These are phyloP conservation scores for Pammene fasciana DNA, from an alignment of 2,888 invertebrate species.

Conservation along the genomic window DNA sequence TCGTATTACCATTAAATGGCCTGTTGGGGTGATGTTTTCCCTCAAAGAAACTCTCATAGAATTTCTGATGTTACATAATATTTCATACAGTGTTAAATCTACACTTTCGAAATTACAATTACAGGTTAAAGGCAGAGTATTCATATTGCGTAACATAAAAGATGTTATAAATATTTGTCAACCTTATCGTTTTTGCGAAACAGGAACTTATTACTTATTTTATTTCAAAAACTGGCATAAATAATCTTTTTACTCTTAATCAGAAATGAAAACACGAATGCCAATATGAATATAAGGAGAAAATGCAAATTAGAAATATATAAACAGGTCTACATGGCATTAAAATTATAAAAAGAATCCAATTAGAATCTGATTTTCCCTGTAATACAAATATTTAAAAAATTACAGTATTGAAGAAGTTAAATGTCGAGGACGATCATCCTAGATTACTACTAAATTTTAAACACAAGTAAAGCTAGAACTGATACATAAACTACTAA, in stretches of 20 bases:
- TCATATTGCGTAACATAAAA: conserved; percentile 24
- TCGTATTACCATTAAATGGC: conserved; percentile 44
- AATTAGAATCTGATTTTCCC: conserved; percentile 34
- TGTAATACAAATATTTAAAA: conserved; percentile 21
- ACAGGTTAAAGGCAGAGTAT: conserved; percentile 4
- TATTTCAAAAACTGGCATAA: conserved; percentile 21
- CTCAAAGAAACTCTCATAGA: conserved; percentile 30
- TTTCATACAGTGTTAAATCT: conserved; percentile 24
- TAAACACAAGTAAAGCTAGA: conserved; percentile 47
- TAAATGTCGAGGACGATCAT: conserved; percentile 30
- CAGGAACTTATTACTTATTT: conserved; percentile 20
- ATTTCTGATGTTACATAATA: conserved; percentile 24
- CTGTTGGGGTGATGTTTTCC: conserved; percentile 21
- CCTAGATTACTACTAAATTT: conserved; percentile 43
- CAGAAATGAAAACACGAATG: conserved; percentile 14
- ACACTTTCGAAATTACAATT: conserved; percentile 35
- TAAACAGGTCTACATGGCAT: conserved; percentile 27
- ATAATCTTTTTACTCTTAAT: conserved; percentile 20
- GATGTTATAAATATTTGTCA: conserved; percentile 11
- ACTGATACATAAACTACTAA: conserved; percentile 57
- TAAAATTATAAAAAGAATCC: conserved; percentile 35
- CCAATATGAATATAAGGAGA: conserved; percentile 73
- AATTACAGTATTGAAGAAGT: conserved; percentile 28
- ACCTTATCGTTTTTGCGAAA: background rate
- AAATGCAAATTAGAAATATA: conserved; percentile 19